These are phyloP conservation scores for Lophura swinhoii DNA, from an alignment of 2,797 vertebrate genomes.

Conservation along the genomic window DNA sequence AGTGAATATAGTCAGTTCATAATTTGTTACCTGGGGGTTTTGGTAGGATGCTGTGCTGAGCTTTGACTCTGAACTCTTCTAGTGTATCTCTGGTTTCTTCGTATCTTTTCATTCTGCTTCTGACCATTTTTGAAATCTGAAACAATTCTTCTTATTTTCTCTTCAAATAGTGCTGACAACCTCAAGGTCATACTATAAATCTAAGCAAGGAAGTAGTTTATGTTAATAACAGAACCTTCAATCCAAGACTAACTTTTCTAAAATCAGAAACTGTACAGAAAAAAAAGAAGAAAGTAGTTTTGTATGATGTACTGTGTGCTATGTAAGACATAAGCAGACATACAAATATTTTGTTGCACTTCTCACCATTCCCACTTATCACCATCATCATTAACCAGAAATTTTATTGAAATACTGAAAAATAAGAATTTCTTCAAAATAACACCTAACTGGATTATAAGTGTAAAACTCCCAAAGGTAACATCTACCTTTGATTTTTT, in stretches of 20 bases:
- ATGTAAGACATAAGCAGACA: not conserved
- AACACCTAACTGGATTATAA: not conserved
- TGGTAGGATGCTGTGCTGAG: constrained; percentile 56
- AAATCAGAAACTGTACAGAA: not conserved
- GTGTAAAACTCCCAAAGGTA: not conserved
- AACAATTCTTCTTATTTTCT: constrained; percentile 90
- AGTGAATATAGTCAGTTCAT: not conserved
- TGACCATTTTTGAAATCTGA: constrained; percentile 92
- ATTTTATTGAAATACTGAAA: not conserved
- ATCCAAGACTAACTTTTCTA: not conserved
- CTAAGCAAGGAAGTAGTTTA: constrained; percentile 71
- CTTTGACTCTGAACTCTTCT: constrained; percentile 84
- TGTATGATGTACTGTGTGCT: accelerated
- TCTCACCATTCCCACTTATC: not conserved
- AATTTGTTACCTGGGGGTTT: constrained; percentile 79
- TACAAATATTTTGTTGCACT: not conserved
- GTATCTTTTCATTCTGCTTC: constrained; percentile 88
- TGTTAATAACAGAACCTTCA: constrained; percentile 34
- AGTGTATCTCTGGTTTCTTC: constrained; percentile 88
- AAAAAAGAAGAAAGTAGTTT: not conserved
- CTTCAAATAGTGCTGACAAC: constrained; percentile 93
- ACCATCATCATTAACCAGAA: not conserved
- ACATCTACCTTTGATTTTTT: constrained; percentile 93
- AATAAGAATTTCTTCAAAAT: not conserved
- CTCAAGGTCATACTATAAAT: constrained; percentile 98